Evolutionary conservation across 1,140 invertebrate species (phyloP), one percentile per base, ranked within the genome.

Genomic region (Microvelia longipes): DNA sequence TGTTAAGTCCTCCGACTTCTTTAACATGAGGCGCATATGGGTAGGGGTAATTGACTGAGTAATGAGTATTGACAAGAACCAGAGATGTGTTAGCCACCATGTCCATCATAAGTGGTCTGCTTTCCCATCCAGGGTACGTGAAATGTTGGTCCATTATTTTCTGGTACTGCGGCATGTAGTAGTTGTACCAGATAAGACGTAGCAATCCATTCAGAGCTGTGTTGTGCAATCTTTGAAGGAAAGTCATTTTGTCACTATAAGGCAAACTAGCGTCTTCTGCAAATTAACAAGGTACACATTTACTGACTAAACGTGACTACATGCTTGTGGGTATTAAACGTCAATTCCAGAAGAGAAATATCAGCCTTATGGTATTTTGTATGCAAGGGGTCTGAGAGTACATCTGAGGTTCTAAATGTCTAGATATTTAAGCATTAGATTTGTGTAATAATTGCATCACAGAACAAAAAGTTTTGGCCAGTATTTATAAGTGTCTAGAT

Each of bases 1-100:
- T 74, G 70, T 85, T 84, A 13, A 87, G 75, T n/a, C 85, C 86
- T 1, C 83, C 85, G 24, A 87, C 79, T 77, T 86, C 83, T 2
- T 86, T 74, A 1, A 83, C 72, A 35, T 80, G 81, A 0, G 84
- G 81, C 2, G 80, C 77, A 5, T 76, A 75, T 0, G 83, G 81
- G 64, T 78, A 78, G 0, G 83, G 75, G 1, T 79, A 78, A 69
- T 81, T 81, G 2, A 85, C 67, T 1, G 80, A 74, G 65, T 81
- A 81, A 77, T 87, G 83, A 19, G 80, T 80, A 75, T 87, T 87
- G 0, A 81, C 25, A 1, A 71, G 60, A 15, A 71, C 26, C 2
- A 71, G 27, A n/a, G 66, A 29, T 25, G 26, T 29, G 35, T 71
- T 60, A 2, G 66, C 5, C 13, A 66, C 28, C 50, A 71, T 2